Conservation (phyloP, 2,888 invertebrate species). For the Pandemis cinnamomeana region DNA sequence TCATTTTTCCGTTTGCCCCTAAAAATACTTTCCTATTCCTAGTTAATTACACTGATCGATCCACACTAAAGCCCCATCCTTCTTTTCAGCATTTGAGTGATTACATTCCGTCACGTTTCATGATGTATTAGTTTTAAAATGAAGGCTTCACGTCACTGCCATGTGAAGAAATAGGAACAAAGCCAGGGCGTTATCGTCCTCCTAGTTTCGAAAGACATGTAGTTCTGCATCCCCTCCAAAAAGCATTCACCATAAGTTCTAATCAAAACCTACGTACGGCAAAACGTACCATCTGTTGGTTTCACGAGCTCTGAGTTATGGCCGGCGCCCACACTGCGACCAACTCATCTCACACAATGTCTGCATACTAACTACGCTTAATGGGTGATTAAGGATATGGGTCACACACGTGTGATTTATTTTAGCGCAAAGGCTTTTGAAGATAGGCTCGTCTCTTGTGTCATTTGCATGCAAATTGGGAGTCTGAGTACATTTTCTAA, state of each 20-base stretch:
- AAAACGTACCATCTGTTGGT: constrained; percentile 45
- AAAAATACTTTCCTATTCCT: no score
- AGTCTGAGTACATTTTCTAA: background rate
- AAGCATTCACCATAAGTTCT: constrained; percentile 20
- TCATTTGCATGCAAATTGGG: constrained; percentile 1
- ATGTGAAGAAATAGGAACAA: no score
- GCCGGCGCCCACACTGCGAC: constrained; percentile 62
- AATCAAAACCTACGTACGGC: constrained; percentile 35
- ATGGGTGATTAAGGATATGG: constrained; percentile 59
- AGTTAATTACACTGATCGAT: no score
- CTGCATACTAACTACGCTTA: constrained; percentile 51
- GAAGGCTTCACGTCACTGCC: no score
- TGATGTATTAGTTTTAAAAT: no score
- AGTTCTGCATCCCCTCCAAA: constrained; percentile 15
- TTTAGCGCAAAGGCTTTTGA: constrained; percentile 26
- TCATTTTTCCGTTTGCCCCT: no score
- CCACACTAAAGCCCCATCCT: no score
- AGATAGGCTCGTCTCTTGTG: constrained; percentile 10
- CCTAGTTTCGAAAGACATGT: background rate
- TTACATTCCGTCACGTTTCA: no score
- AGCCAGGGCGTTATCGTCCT: background rate
- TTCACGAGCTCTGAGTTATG: constrained; percentile 56
- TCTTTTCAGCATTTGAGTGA: no score
- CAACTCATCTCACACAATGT: constrained; percentile 43
- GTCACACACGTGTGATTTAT: constrained; percentile 50